Evolutionary conservation across 1,140 invertebrate species (phyloP).

Genomic region (Pseudomyrmex dendroicus): DNA sequence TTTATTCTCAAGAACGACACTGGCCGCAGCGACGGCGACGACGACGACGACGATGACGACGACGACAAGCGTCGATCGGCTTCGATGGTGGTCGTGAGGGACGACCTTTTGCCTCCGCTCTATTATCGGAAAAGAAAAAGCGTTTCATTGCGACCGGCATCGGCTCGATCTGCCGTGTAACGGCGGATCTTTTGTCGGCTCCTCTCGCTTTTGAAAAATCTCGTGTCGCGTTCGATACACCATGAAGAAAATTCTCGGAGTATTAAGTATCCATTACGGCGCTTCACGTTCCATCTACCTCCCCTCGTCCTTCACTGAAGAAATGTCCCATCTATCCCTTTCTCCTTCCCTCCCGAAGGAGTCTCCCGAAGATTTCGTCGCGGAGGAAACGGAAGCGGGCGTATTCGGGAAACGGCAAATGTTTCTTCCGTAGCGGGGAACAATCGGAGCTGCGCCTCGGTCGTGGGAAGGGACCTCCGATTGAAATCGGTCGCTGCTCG

Average conservation of each 20-base stretch:
- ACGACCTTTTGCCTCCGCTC: conserved; percentile 47
- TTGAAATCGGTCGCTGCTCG: conserved; percentile 44
- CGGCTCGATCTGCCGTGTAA: conserved; percentile 37
- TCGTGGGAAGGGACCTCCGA: conserved; percentile 46
- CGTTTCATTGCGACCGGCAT: conserved; percentile 38
- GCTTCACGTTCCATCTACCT: conserved; percentile 8
- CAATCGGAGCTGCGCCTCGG: conserved; percentile 38
- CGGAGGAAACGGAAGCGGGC: conserved; percentile 54
- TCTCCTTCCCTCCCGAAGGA: neutral
- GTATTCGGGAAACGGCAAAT: conserved; percentile 55
- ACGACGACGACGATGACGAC: conserved; percentile 1
- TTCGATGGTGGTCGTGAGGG: conserved; percentile 8
- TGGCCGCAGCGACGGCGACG: neutral
- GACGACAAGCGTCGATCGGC: conserved; percentile 40
- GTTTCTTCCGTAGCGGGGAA: conserved; percentile 52
- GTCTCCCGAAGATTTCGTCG: neutral
- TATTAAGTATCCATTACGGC: conserved; percentile 51
- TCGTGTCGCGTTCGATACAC: neutral
- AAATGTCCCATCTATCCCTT: too few species aligned
- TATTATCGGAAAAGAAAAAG: conserved; percentile 21
- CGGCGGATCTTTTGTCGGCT: conserved; percentile 30
- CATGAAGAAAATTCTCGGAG: neutral
- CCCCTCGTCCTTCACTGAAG: neutral
- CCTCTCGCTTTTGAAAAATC: conserved; percentile 18
- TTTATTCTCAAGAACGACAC: conserved; percentile 31